Percentiles rank a stretch among this genome's conserved stretches.
Conservation (phyloP, 2,888 invertebrate species). For the Eristalis pertinax region DNA sequence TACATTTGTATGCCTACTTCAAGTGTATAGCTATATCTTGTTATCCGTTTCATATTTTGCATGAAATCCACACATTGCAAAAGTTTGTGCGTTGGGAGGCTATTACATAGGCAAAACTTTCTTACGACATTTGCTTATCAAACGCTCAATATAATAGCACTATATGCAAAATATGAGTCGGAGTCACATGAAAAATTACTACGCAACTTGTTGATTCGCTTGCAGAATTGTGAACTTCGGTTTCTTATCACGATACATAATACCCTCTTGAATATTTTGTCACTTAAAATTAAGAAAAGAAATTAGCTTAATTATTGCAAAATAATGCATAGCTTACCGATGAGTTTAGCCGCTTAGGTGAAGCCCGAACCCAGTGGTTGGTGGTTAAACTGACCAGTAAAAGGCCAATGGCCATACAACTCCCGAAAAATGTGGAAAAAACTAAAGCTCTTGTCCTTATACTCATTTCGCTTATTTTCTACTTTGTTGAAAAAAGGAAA, state of each 20-base stretch:
- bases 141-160: not conserved
- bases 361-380: slow-evolving; percentile 89
- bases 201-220: not conserved
- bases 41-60: not conserved
- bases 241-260: not conserved
- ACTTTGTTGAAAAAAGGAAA: slow-evolving; percentile 44
- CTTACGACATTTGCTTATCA: not conserved
- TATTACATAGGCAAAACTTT: too few species aligned
- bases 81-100: not conserved
- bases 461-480: slow-evolving; percentile 82
- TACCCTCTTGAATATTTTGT: not conserved
- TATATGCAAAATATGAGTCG: not conserved
- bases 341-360: slow-evolving; percentile 83
- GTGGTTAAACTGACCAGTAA: slow-evolving; percentile 89
- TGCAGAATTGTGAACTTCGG: not conserved
- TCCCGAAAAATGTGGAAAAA: slow-evolving; percentile 89
- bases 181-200: not conserved
- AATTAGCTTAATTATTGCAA: not conserved
- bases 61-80: not conserved
- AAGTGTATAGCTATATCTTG: too few species aligned
- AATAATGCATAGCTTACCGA: slow-evolving; percentile 76
- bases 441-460: slow-evolving; percentile 87
- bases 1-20: too few species aligned
- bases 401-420: slow-evolving; percentile 87
- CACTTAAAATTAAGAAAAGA: not conserved